Conservation (phyloP, 1,140 invertebrate genomes). For the Drosophila hydei region DNA sequence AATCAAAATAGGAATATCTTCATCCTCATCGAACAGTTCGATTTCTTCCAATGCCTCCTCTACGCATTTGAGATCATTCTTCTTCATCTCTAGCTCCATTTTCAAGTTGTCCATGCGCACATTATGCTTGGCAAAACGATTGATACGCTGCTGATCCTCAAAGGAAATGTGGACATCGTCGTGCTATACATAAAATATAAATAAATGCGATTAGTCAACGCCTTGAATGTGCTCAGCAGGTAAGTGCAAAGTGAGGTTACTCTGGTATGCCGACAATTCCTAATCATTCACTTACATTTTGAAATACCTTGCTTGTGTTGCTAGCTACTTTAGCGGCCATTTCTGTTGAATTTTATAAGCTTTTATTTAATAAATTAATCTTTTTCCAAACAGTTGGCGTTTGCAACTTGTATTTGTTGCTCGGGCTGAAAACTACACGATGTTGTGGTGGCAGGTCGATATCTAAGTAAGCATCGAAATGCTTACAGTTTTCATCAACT, state of each 20-base stretch:
- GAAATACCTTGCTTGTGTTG: conserved; percentile 74
- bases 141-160: conserved; percentile 99
- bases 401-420: conserved; percentile 11
- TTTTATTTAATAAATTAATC: conserved; percentile 53
- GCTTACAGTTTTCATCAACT: not conserved
- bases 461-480: conserved; percentile 7
- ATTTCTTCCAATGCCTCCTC: conserved; percentile 97
- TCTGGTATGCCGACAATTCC: conserved; percentile 5
- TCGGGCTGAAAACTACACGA: not conserved
- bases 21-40: conserved; percentile 90
- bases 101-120: conserved; percentile 95
- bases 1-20: conserved; percentile 92
- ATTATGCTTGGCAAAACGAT: conserved; percentile 97
- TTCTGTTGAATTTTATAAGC: conserved; percentile 27
- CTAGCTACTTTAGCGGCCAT: conserved; percentile 80
- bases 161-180: conserved; percentile 95
- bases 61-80: conserved; percentile 95
- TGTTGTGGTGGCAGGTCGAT: conserved; percentile 10
- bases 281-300: conserved; percentile 57
- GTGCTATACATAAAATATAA: conserved; percentile 37
- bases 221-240: not conserved
- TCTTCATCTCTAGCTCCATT: conserved; percentile 94
- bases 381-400: conserved; percentile 66
- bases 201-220: conserved; percentile 14
- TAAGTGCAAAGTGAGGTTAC: conserved; percentile 73